Evolutionary conservation across 2,113 vertebrate genomes (phyloP), one percentile per base, ranked within the genome.

Genomic region (Balaeniceps rex): DNA sequence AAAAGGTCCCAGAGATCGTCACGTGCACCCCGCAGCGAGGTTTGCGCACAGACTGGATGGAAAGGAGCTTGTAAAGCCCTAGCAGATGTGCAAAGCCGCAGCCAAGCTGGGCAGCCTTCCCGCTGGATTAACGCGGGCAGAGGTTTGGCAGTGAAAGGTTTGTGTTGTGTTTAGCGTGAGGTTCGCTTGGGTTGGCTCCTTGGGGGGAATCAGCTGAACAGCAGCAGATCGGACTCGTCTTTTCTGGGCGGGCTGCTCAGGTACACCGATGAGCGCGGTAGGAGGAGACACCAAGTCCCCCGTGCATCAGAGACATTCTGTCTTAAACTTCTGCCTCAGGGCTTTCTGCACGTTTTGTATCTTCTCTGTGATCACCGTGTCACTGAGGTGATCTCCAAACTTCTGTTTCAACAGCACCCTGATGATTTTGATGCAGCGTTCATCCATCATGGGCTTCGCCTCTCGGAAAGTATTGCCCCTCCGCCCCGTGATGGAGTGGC

Each of bases 301-400:
- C 25, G 4, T 0, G 0, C 11, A 40, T 98, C 88, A 97, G 64
- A 94, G 80, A 28, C 96, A 87, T 68, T 97, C 97, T 3, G 94
- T 91, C 90, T 97, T 96, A 47, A 92, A 97, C 81, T 97, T 97
- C 90, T 97, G 95, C 95, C 97, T 96, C 78, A 97, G 87, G 57
- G 97, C 97, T 80, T 98, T 98, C 95, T 98, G 97, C 90, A 97
- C 96, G 0, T 98, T 97, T 19, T 97, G 97, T 65, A 98, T 98
- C 92, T 97, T 98, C 97, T 98, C 97, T 0, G 97, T 98, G 95
- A 98, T 98, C 44, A 98, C 97, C 0, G 96, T 97, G 91, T 97
- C 96, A 0, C 97, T 98, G 49, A 97, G 94, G 57, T 98, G 97
- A 12, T 97, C 96, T 7, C 97, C 96, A 69, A 98, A 97, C 77